phyloP scores from a whole-genome alignment of 2,797 vertebrate species.

The Podargus strigoides region DNA sequence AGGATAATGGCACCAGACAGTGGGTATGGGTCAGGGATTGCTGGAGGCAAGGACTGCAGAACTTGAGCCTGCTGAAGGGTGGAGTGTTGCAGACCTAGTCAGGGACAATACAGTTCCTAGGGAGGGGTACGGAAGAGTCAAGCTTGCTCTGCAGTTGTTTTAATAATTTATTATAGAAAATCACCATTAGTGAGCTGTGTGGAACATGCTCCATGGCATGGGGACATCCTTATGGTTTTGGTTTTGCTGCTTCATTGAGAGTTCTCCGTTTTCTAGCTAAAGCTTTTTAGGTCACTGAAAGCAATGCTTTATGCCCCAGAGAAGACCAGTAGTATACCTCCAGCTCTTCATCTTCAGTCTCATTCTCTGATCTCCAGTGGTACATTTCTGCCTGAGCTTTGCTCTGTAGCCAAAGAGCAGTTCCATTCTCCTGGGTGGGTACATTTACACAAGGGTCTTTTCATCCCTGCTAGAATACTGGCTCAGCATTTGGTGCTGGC shows the following conservation, averaged over 20 bases:
- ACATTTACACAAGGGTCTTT: background rate
- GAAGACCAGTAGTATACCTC: background rate
- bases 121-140: background rate
- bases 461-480: background rate
- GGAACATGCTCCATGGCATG: background rate
- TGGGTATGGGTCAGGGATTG: background rate
- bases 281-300: background rate
- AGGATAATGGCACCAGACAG: background rate
- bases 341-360: background rate
- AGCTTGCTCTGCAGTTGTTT: background rate
- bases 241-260: background rate
- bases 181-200: background rate
- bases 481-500: conserved; percentile 22
- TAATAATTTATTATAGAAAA: background rate
- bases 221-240: background rate
- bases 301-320: background rate
- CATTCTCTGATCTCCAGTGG: background rate
- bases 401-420: background rate
- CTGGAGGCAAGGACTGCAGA: background rate
- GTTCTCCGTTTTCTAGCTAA: background rate
- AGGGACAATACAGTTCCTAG: background rate
- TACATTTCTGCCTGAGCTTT: background rate
- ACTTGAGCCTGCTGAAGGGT: background rate
- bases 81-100: background rate
- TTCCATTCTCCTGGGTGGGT: background rate